Conservation (phyloP, 53 echinoderm and acorn worm genomes). For the Temnopleurus reevesii region DNA sequence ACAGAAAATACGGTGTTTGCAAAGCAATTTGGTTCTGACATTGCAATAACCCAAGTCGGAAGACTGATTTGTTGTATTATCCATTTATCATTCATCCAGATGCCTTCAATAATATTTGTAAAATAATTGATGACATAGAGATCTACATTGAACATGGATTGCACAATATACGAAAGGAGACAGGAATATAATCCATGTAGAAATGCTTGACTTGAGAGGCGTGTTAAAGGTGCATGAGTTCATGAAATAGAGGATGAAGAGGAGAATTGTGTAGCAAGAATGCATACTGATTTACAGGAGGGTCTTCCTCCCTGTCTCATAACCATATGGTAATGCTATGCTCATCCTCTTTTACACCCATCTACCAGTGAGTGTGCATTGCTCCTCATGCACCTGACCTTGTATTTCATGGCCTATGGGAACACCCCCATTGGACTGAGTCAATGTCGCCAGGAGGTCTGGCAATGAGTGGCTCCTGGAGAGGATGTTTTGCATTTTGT, state of each 20-base stretch:
- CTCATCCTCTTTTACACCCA: background rate
- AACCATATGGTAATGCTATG: background rate
- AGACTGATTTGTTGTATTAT: too few relatives aligned
- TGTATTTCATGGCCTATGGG: background rate
- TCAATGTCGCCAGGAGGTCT: conserved; percentile 28
- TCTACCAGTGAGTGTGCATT: background rate
- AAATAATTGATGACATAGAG: too few relatives aligned
- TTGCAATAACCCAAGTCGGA: too few relatives aligned
- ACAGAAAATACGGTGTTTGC: too few relatives aligned
- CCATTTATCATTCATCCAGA: too few relatives aligned
- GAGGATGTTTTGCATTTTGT: conserved; percentile 40
- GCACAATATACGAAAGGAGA: too few relatives aligned
- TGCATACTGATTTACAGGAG: background rate
- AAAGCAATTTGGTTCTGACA: too few relatives aligned
- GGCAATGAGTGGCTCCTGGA: conserved; percentile 8
- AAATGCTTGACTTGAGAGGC: background rate
- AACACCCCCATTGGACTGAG: background rate
- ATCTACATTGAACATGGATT: background rate
- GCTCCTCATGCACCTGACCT: background rate
- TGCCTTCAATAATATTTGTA: too few relatives aligned
- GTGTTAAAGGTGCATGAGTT: background rate
- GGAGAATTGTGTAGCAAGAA: conserved; percentile 5
- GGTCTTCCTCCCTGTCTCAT: conserved; percentile 2
- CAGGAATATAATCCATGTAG: background rate
- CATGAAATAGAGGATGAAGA: background rate